A percentile compares a stretch with the other conserved stretches of the same genome.
Conservation (phyloP, 2,888 invertebrate species). For the Brenthis ino region DNA sequence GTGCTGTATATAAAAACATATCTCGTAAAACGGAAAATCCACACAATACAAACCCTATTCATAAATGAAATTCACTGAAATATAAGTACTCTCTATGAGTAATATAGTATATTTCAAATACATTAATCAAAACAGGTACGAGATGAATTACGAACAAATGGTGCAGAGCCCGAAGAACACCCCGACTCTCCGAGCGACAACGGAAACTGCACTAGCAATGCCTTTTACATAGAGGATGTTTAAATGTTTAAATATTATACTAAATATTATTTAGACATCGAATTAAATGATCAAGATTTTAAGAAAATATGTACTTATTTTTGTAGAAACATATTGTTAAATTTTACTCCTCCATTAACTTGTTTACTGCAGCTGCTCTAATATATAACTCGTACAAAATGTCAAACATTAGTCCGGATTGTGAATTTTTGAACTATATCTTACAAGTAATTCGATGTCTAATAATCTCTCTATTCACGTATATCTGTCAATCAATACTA, state of each 20-base stretch:
- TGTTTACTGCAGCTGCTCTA: neutral
- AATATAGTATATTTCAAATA: neutral
- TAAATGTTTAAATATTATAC: constrained; percentile 45
- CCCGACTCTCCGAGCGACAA: constrained; percentile 81
- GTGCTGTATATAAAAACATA: no score
- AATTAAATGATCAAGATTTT: neutral
- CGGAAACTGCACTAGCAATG: constrained; percentile 84
- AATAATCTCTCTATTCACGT: neutral
- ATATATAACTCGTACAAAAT: neutral
- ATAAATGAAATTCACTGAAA: neutral
- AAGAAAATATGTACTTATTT: neutral
- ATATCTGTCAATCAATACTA: constrained; percentile 16
- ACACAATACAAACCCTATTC: no score
- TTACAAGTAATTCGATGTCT: neutral
- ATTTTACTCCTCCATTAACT: neutral
- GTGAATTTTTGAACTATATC: neutral
- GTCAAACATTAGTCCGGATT: neutral
- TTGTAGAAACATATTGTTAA: neutral
- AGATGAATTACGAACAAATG: constrained; percentile 84
- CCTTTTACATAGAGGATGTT: constrained; percentile 76
- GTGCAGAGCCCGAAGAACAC: constrained; percentile 83
- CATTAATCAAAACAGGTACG: constrained; percentile 67
- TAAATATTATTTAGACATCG: constrained; percentile 3
- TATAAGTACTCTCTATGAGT: neutral
- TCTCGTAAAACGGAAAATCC: no score